Conservation (phyloP, 2,888 invertebrate species). For the Priocnemis perturbator region DNA sequence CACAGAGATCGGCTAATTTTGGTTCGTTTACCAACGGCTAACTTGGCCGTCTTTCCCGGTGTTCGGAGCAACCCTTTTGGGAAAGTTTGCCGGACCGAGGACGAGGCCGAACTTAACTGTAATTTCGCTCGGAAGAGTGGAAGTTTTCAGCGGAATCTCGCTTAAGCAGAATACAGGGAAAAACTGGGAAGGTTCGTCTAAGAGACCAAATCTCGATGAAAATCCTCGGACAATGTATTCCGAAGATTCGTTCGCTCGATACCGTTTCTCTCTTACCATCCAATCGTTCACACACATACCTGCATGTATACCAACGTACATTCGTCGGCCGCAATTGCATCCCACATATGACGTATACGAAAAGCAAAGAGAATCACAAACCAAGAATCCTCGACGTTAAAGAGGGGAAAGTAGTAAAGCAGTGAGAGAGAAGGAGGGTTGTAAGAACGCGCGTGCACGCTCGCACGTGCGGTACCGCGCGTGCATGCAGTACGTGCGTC, state of each 20-base stretch:
- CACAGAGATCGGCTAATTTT: constrained; percentile 24
- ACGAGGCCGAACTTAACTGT: constrained; percentile 27
- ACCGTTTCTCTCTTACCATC: too few species aligned
- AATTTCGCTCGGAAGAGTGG: constrained; percentile 36
- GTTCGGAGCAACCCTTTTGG: constrained; percentile 29
- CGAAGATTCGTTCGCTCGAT: too few species aligned
- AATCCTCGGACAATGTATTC: too few species aligned
- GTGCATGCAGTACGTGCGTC: constrained; percentile 18
- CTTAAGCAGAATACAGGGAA: constrained; percentile 22
- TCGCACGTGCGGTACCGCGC: constrained; percentile 27
- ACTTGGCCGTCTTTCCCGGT: constrained; percentile 33
- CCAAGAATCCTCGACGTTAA: background rate
- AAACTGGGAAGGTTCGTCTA: background rate
- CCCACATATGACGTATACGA: background rate
- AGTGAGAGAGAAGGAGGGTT: constrained; percentile 20
- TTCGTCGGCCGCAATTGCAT: too few species aligned
- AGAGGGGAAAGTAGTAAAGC: background rate
- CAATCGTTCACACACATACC: too few species aligned
- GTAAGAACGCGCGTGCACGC: constrained; percentile 25
- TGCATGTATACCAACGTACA: too few species aligned
- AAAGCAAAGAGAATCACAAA: background rate
- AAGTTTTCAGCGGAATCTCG: constrained; percentile 42
- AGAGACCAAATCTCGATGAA: too few species aligned
- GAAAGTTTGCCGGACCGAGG: constrained; percentile 39
- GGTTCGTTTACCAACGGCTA: constrained; percentile 41